Evolutionary conservation across 1,140 invertebrate species (phyloP), one percentile per base, ranked within the genome.

Genomic region (Heterodera schachtii): DNA sequence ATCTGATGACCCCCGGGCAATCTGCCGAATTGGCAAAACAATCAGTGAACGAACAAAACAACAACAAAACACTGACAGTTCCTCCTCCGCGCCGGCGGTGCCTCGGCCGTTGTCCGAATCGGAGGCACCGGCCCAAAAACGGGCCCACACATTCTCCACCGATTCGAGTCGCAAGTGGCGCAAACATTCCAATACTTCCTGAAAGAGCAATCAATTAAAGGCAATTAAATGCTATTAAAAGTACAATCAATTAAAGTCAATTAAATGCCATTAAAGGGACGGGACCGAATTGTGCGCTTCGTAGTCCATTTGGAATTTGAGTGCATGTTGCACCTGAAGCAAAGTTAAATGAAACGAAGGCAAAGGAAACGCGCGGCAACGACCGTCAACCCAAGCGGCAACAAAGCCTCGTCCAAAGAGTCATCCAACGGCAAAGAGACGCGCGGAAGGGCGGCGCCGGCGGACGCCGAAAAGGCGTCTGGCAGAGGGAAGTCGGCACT

Each of bases 161-260:
- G 31, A 31, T 43, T 86, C 73, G 21, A 84, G 86, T 21, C 67
- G 81, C 43, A 86, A 41, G 19, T 49, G 16, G 70, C 82, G 85
- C n/a, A 84, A 75, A 43, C 67, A 57, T 4, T 82, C 73, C 44
- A 84, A 77, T 6, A 84, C 47, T 67, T 86, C 79, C 81, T 82
- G 16, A 1, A 80, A 78, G 7, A 6, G 6, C 2, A 46, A 41
- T 0, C 31, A 41, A 41, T 1, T 52, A 11, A 52, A 8, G 6
- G 11, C 57, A 64, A 64, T 19, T 19, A 60, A 60, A 60, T 19
- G 16, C 31, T 1, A 31, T 31, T 31, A 31, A 31, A 31, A 31
- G 31, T 71, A 6, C 2, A 46, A 41, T 0, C 31, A 41, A 41
- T 52, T 52, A 11, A 52, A 8, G 6, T 8, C 57, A 64, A 64